Conservation (phyloP, 2,113 vertebrate species). For the Laterallus jamaicensis region DNA sequence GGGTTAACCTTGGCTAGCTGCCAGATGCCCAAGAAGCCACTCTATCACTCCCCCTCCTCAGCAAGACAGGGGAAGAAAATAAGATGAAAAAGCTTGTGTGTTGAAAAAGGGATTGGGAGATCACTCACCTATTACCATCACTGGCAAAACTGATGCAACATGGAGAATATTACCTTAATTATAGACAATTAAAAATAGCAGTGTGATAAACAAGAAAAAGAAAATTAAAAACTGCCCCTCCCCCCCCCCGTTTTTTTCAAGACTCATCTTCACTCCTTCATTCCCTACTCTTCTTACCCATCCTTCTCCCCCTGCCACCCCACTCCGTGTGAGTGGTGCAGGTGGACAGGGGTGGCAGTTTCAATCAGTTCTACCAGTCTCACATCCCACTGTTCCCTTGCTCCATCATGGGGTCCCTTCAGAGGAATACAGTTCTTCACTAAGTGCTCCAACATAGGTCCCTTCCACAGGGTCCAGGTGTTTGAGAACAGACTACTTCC, state of each 20-base stretch:
- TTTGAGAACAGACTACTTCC: neutral
- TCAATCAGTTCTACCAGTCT: neutral
- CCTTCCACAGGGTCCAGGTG: fast-evolving
- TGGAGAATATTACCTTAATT: neutral
- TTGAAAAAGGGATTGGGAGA: neutral
- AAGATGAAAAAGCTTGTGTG: neutral
- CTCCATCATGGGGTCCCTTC: neutral
- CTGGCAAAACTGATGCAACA: neutral
- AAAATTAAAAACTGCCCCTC: neutral
- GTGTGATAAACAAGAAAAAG: neutral
- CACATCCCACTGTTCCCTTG: neutral
- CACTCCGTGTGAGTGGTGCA: fast-evolving
- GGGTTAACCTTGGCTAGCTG: neutral
- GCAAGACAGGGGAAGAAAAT: neutral
- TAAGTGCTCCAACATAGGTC: neutral
- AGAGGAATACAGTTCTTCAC: neutral
- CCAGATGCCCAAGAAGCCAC: neutral
- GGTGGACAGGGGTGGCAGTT: neutral
- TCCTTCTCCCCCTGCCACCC: neutral
- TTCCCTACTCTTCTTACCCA: neutral
- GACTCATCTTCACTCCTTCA: neutral
- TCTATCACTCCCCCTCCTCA: neutral
- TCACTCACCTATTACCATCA: neutral
- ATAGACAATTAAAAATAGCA: neutral
- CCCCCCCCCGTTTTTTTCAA: neutral